These are phyloP conservation scores for Coendou prehensilis DNA, from an alignment of 2,797 vertebrate species.

Conservation along the genomic window DNA sequence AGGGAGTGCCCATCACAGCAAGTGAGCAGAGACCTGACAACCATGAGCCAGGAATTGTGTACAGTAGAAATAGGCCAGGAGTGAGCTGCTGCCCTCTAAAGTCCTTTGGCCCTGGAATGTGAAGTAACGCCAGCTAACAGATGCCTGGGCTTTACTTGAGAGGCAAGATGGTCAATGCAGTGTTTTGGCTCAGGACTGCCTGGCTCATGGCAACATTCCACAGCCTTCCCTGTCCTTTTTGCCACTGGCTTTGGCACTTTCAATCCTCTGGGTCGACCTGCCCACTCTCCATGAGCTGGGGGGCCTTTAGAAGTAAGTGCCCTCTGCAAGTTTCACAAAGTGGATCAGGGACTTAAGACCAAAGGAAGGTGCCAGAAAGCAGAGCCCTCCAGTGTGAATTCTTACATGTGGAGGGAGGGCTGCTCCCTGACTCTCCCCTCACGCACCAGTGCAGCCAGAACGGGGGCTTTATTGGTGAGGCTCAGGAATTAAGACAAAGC, in stretches of 20 bases:
- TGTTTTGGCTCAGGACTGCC: not conserved
- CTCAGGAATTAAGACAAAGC: not conserved
- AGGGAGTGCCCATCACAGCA: not conserved
- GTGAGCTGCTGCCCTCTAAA: not conserved
- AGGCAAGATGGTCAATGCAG: not conserved
- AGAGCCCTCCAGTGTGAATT: not conserved
- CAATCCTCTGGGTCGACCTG: not conserved
- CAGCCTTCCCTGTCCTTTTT: not conserved
- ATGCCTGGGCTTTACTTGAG: not conserved
- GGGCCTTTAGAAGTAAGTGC: not conserved
- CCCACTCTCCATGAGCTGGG: not conserved
- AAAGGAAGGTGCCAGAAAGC: not conserved
- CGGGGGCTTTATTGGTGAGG: constrained; percentile 57
- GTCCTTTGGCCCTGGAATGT: not conserved
- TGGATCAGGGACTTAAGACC: not conserved
- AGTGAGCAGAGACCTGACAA: not conserved
- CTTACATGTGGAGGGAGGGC: not conserved
- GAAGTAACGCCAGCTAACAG: not conserved
- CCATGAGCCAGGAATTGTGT: not conserved
- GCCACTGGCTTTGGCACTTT: not conserved
- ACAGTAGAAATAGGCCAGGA: not conserved
- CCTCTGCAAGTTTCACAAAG: not conserved
- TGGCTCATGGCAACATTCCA: not conserved
- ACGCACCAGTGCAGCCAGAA: not conserved
- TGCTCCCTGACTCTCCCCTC: not conserved